These are phyloP conservation scores for Numenius arquata DNA, from an alignment of 2,113 vertebrate genomes.

Conservation along the genomic window DNA sequence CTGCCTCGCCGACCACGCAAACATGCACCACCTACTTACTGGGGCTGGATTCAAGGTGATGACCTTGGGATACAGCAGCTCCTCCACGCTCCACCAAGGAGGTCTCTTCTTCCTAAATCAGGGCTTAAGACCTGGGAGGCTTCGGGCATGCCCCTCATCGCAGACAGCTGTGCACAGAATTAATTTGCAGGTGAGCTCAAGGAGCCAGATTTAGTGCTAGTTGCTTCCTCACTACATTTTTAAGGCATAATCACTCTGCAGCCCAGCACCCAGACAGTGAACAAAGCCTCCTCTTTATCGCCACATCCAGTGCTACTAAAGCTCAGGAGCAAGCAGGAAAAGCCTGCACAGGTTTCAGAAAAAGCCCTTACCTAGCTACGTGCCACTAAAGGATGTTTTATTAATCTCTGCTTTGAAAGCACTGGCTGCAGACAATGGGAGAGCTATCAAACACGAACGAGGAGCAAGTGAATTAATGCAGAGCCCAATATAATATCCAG, in stretches of 20 bases:
- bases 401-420: not conserved
- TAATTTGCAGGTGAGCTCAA: not conserved
- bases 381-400: not conserved
- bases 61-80: not conserved
- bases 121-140: not conserved
- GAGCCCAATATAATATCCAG: not conserved
- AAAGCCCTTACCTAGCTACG: not conserved
- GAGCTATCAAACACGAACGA: not conserved
- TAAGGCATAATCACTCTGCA: not conserved
- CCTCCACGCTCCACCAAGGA: not conserved
- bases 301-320: not conserved
- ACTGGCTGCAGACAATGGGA: not conserved
- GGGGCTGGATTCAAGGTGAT: not conserved
- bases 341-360: not conserved
- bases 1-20: fast-evolving
- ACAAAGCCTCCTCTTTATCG: not conserved
- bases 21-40: not conserved
- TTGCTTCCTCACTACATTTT: not conserved
- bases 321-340: not conserved
- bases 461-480: not conserved
- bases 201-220: not conserved
- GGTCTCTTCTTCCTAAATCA: not conserved
- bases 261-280: not conserved
- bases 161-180: not conserved
- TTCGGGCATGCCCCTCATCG: not conserved